These are phyloP conservation scores for Dynastes maya DNA, from an alignment of 2,888 invertebrate species.

Conservation along the genomic window DNA sequence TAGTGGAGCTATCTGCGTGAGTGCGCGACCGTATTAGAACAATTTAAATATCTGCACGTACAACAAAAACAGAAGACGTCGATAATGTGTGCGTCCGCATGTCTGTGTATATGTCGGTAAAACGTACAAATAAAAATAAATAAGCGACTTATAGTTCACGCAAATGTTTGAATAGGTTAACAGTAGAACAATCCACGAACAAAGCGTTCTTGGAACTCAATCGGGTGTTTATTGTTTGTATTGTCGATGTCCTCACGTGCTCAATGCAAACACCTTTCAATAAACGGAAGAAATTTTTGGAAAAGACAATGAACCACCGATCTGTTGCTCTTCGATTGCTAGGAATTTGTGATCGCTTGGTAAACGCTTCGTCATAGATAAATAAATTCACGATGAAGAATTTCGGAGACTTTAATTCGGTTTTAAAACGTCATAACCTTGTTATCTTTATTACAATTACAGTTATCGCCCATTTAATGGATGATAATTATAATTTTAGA, in stretches of 20 bases:
- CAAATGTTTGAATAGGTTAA: conserved; percentile 37
- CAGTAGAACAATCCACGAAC: conserved; percentile 33
- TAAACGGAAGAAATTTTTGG: conserved; percentile 29
- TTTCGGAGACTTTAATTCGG: no score
- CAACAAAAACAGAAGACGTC: neutral
- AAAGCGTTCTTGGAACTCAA: conserved; percentile 30
- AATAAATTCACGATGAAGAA: no score
- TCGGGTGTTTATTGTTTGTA: conserved; percentile 40
- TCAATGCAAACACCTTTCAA: conserved; percentile 35
- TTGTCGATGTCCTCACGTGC: conserved; percentile 15
- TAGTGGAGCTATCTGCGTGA: neutral
- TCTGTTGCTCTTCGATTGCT: neutral
- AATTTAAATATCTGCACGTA: neutral
- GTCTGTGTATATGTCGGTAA: conserved; percentile 11
- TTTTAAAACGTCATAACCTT: no score
- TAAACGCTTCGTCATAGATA: no score
- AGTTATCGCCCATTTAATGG: no score
- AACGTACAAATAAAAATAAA: conserved; percentile 42
- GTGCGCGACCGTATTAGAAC: neutral
- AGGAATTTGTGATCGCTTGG: neutral
- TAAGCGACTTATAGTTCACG: conserved; percentile 37
- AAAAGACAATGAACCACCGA: conserved; percentile 5
- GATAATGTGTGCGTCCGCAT: neutral
- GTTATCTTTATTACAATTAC: no score
- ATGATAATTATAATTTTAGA: no score